Evolutionary conservation across 2,888 invertebrate genomes (phyloP).

Genomic region (Drosophila cognata): DNA sequence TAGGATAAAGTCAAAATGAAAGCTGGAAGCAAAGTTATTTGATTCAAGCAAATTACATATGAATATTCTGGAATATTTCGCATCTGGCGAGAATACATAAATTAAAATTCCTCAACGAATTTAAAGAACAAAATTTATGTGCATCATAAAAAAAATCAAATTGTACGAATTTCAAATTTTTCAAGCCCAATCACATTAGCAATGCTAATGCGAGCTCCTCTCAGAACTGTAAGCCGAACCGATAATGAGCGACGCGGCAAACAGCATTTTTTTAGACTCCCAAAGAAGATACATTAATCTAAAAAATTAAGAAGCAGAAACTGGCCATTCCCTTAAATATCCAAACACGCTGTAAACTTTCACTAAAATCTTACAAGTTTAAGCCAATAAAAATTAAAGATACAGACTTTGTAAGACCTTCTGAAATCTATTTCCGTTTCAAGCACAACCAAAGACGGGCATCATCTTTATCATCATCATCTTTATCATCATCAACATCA

Average conservation of each 20-base stretch:
- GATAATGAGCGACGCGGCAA: background rate
- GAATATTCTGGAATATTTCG: slow-evolving; percentile 22
- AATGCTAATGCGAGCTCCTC: slow-evolving; percentile 43
- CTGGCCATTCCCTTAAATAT: slow-evolving; percentile 5
- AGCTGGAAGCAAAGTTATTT: slow-evolving; percentile 1
- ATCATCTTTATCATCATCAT: slow-evolving; percentile 32
- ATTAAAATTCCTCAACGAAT: slow-evolving; percentile 35
- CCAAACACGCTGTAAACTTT: slow-evolving; percentile 40
- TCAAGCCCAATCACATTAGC: slow-evolving; percentile 42
- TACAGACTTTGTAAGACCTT: slow-evolving; percentile 53
- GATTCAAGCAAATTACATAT: slow-evolving; percentile 27
- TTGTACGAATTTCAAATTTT: slow-evolving; percentile 37
- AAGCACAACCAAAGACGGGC: slow-evolving; percentile 19
- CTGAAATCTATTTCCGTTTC: slow-evolving; percentile 69
- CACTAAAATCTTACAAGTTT: slow-evolving; percentile 31
- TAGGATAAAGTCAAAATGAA: slow-evolving; percentile 10
- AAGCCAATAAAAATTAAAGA: background rate
- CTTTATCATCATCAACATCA: slow-evolving; percentile 20
- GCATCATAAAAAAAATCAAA: slow-evolving; percentile 7
- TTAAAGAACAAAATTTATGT: slow-evolving; percentile 51
- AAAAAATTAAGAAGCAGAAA: background rate
- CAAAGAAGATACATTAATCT: slow-evolving; percentile 6
- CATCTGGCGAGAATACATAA: slow-evolving; percentile 39
- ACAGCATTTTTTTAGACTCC: slow-evolving; percentile 2
- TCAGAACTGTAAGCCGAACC: slow-evolving; percentile 37